Base-by-base conservation (phyloP, 2,113 vertebrate genomes). In the Fregetta grallaria region DNA sequence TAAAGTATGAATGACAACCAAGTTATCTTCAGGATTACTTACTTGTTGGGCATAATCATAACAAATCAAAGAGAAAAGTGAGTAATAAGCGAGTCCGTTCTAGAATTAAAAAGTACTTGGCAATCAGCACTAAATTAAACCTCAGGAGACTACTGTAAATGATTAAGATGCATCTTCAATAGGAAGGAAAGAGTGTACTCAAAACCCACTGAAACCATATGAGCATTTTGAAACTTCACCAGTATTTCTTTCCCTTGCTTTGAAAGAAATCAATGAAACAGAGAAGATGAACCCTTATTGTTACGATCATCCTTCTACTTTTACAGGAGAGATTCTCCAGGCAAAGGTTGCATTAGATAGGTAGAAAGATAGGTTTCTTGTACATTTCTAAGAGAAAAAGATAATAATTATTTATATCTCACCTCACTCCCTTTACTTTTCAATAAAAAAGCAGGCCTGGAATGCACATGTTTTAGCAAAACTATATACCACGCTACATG, bases 91-190 rank as follows among this genome's bases (percentile, higher is more conserved):
- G 2, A 72, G 15, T 91, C 40, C 8, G 7, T 78, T 88, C 73
- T 55, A 76, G 36, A 89, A 95, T 81, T 92, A 84, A 89, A 93
- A 92, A 92, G 76, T 67, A 45, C 56, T 83, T 84, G 49, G 38
- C 62, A 97, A 89, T 85, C 86, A 94, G 66, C 86, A 87, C 42
- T 92, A 91, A 94, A 88, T 70, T 85, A 78, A 92, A 76, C 73
- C 70, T 92, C 65, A 45, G 53, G 38, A 87, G 68, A 78, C 56
- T 55, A 59, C 45, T 66, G 58, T 23, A 85, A 91, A 84, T 85
- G 21, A 79, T 91, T 85, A 87, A 81, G 67, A 92, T 77, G 30
- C 27, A 82, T 38, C 75, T 86, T 85, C 70, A 89, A n/a, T 20
- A 86, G 52, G 40, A 84, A 90, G 34, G 26, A 71, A 77, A 68